Conservation (phyloP, 2,113 vertebrate genomes). For the Pluvialis apricaria region DNA sequence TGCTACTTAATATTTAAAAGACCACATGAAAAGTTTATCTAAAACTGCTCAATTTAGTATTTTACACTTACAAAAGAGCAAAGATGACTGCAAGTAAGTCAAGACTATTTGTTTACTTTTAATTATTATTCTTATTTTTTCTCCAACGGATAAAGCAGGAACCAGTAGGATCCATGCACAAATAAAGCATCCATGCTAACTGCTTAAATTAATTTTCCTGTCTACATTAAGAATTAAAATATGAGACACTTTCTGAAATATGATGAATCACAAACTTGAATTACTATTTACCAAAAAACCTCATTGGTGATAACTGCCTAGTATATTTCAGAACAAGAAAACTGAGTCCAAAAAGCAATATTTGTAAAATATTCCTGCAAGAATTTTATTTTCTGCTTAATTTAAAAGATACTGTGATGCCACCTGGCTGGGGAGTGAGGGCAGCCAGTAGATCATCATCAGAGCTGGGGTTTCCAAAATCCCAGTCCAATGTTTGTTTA, state of each 20-base stretch:
- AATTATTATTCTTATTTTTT: too few species aligned
- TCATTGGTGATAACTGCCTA: not conserved
- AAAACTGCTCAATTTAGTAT: too few species aligned
- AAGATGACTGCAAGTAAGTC: too few species aligned
- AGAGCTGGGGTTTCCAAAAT: not conserved
- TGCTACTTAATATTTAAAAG: too few species aligned
- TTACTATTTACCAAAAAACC: not conserved
- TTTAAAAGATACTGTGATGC: not conserved
- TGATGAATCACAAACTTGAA: not conserved
- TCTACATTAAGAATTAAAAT: not conserved
- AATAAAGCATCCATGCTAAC: not conserved
- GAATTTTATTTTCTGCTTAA: not conserved
- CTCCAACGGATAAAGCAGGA: not conserved
- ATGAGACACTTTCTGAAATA: not conserved
- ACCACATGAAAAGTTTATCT: too few species aligned
- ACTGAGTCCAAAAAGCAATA: not conserved
- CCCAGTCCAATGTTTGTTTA: not conserved
- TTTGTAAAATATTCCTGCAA: not conserved
- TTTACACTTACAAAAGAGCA: too few species aligned
- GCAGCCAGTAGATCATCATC: not conserved
- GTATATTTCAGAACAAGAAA: not conserved
- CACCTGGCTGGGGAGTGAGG: not conserved
- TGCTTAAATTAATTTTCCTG: not conserved
- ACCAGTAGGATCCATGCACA: not conserved
- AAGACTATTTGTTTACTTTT: too few species aligned